Evolutionary conservation across 2,888 invertebrate genomes (phyloP), one percentile per base, ranked within the genome.

Genomic region (Bruchidius siliquastri): DNA sequence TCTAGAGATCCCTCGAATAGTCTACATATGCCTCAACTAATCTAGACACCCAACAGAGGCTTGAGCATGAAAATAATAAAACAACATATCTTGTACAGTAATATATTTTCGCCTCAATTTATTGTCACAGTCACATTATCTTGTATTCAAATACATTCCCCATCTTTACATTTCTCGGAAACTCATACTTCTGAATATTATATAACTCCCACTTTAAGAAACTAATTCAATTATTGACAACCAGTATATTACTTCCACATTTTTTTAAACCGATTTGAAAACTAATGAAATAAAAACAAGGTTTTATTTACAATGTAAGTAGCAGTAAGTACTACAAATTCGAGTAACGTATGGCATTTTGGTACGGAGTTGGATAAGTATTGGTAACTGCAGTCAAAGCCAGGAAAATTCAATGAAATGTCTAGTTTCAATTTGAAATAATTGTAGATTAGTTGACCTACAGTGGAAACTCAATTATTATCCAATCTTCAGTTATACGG

Each of bases 41-140:
- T n/a, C n/a, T n/a, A n/a, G n/a, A n/a, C n/a, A n/a, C n/a, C n/a
- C n/a, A n/a, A n/a, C n/a, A n/a, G n/a, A n/a, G n/a, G n/a, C n/a
- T n/a, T n/a, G n/a, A n/a, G n/a, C n/a, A n/a, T n/a, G n/a, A 26
- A 26, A 26, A 26, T 26, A 49, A 8, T 3, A 13, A 49, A 49
- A 49, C 49, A 49, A 49, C 49, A 26, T 49, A 49, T 49, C 49
- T 49, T 49, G 49, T 49, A 49, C 6, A 75, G 73, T 72, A 75
- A 69, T 71, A 30, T 83, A 80, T 84, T 83, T 80, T 13, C 49
- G 18, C 81, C 83, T 85, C 85, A 79, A 81, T 80, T 86, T 86
- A 86, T 86, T 86, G 86, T 86, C 86, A 84, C 85, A 85, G 85
- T 86, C 86, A 86, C 85, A 83, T 83, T 81, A 79, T 79, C 76